Evolutionary conservation across 2,888 invertebrate genomes (phyloP).

Genomic region (Seira sanloemensis): DNA sequence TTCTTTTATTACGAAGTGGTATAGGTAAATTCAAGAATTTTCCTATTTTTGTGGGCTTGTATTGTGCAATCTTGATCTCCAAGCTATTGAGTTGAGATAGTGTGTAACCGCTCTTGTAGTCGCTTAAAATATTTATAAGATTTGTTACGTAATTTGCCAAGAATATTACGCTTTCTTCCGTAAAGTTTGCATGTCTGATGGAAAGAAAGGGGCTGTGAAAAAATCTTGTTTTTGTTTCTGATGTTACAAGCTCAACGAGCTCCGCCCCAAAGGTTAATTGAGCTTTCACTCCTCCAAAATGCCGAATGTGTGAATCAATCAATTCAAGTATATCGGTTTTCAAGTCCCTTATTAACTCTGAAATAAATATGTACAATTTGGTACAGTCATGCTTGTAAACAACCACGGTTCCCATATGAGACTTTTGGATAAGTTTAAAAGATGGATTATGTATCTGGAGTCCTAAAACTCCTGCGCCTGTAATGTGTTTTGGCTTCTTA

Average conservation of each 20-base stretch:
- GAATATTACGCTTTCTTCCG: not conserved
- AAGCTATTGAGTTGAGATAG: not conserved
- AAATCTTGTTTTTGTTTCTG: not conserved
- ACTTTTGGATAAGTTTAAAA: not conserved
- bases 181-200: not conserved
- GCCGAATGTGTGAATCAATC: not conserved
- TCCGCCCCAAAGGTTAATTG: not conserved
- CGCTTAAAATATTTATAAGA: not conserved
- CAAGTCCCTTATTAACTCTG: not conserved
- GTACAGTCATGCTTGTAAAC: not conserved
- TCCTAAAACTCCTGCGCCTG: too few relatives aligned
- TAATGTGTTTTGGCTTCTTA: too few relatives aligned
- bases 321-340: not conserved
- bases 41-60: not conserved
- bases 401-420: not conserved
- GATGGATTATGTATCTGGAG: too few relatives aligned
- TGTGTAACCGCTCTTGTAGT: not conserved
- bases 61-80: not conserved
- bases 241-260: not conserved
- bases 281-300: not conserved
- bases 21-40: not conserved
- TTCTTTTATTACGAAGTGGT: not conserved
- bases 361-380: not conserved
- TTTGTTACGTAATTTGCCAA: not conserved
- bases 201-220: not conserved